Evolutionary conservation across 1,140 invertebrate genomes (phyloP), one percentile per base, ranked within the genome.

Genomic region (Dendrolimus kikuchii): DNA sequence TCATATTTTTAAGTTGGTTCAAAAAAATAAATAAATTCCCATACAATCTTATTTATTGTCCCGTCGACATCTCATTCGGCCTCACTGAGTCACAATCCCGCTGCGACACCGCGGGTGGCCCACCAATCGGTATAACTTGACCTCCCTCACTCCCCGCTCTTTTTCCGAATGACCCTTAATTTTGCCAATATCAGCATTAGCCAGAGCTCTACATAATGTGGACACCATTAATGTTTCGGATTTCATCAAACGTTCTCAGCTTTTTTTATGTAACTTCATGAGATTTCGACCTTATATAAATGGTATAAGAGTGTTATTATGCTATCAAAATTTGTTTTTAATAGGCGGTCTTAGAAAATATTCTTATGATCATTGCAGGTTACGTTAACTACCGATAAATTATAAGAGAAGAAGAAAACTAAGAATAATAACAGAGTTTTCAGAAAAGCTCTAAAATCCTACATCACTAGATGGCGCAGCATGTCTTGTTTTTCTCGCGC

Each of bases 181-280:
- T 6, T 4, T 42, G 39, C 10, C 37, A 39, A 46, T 5, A 6
- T 40, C 23, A 46, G 9, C 39, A 45, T 51, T 51, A n/a, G 43
- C 6, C 5, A 46, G 43, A 41, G 55, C 10, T 57, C 55, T 40
- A 40, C 2, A 42, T 51, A 38, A 49, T 41, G 38, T 57, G 43
- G 55, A 8, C 45, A 0, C 5, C n/a, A 42, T 39, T 49, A 41
- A 53, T 58, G 56, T 53, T 58, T 51, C 43, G 50, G 50, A 42
- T 53, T 53, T 53, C 51, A 58, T 58, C 51, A 53, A 46, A 46
- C 44, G 46, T 53, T 45, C 41, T 53, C 51, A 40, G 50, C n/a
- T 53, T 58, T 52, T 53, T 40, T 40, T 9, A 23, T 5, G 6
- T n/a, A 38, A 5, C 23, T 42, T 43, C 8, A 1, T 7, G 2